phyloP scores from a whole-genome alignment of 2,797 vertebrate genomes.

The Pangasius macronema region DNA sequence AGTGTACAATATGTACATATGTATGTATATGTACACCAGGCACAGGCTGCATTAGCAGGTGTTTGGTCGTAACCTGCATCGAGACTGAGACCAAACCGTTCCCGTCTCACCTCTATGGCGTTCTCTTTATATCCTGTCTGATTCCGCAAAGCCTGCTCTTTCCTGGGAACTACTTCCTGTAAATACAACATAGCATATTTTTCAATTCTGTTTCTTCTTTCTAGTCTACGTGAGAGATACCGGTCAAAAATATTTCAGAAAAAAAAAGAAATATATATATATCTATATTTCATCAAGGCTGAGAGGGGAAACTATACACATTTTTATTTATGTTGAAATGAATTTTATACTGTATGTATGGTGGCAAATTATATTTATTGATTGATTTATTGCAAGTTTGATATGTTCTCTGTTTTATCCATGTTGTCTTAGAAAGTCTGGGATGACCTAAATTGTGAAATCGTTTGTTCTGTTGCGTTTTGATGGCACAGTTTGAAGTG shows the following conservation, averaged over 20 bases:
- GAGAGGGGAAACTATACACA: slow-evolving; percentile 72
- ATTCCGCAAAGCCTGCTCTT: slow-evolving; percentile 3
- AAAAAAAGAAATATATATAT: slow-evolving; percentile 61
- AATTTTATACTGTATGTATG: slow-evolving; percentile 71
- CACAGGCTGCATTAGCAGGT: slow-evolving; percentile 42
- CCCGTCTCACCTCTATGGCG: slow-evolving; percentile 3
- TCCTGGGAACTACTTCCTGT: slow-evolving; percentile 72
- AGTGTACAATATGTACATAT: slow-evolving; percentile 34
- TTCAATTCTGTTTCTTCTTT: slow-evolving; percentile 80
- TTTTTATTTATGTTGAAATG: slow-evolving; percentile 77
- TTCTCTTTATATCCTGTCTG: slow-evolving; percentile 10
- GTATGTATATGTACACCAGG: slow-evolving; percentile 35
- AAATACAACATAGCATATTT: slow-evolving; percentile 83
- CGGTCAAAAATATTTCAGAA: slow-evolving; percentile 61
- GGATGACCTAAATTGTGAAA: slow-evolving; percentile 67
- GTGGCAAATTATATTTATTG: slow-evolving; percentile 62
- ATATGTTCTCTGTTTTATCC: slow-evolving; percentile 12
- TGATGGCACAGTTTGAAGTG: neutral
- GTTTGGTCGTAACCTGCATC: slow-evolving; percentile 51
- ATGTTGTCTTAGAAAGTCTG: slow-evolving; percentile 67
- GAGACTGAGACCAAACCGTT: neutral
- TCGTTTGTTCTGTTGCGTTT: slow-evolving; percentile 66
- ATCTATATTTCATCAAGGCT: slow-evolving; percentile 77
- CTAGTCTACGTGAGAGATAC: slow-evolving; percentile 71
- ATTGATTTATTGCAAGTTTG: slow-evolving; percentile 28